A percentile compares a stretch with the other conserved stretches of the same genome.
Conservation (phyloP, 1,140 invertebrate species). For the Manduca sexta region DNA sequence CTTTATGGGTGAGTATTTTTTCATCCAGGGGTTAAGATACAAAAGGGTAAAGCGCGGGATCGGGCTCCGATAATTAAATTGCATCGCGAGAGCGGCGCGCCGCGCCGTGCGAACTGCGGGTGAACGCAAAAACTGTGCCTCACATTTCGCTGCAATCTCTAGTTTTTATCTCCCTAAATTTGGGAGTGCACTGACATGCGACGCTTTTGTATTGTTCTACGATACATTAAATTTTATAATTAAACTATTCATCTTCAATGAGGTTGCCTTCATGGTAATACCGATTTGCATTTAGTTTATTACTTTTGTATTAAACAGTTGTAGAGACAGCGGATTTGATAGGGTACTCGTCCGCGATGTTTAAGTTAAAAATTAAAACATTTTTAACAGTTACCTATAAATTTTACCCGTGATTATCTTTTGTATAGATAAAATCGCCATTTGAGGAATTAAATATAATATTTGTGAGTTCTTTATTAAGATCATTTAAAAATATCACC, state of each 20-base stretch:
- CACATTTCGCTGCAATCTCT: constrained; percentile 3
- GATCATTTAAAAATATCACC: too few species aligned
- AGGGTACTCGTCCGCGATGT: too few species aligned
- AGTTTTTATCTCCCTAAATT: constrained; percentile 6
- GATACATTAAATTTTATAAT: constrained; percentile 34
- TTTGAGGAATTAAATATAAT: too few species aligned
- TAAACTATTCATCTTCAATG: constrained; percentile 24
- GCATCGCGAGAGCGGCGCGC: constrained; percentile 31
- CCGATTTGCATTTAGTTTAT: too few species aligned
- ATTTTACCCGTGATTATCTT: too few species aligned
- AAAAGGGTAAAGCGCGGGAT: constrained; percentile 72
- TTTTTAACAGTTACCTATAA: too few species aligned
- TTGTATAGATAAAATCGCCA: too few species aligned
- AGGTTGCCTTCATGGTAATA: too few species aligned
- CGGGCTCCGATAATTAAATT: constrained; percentile 72
- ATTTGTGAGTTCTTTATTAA: too few species aligned
- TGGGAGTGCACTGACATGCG: constrained; percentile 7
- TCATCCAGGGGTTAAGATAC: constrained; percentile 72
- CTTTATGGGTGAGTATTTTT: constrained; percentile 73
- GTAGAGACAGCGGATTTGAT: too few species aligned
- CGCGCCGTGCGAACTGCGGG: not conserved
- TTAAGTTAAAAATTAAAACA: too few species aligned
- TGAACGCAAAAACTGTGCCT: constrained; percentile 14
- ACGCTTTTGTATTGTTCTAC: constrained; percentile 22
- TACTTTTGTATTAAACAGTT: too few species aligned